Evolutionary conservation across 1,140 invertebrate species (phyloP).

Genomic region (Drosophila ananassae): DNA sequence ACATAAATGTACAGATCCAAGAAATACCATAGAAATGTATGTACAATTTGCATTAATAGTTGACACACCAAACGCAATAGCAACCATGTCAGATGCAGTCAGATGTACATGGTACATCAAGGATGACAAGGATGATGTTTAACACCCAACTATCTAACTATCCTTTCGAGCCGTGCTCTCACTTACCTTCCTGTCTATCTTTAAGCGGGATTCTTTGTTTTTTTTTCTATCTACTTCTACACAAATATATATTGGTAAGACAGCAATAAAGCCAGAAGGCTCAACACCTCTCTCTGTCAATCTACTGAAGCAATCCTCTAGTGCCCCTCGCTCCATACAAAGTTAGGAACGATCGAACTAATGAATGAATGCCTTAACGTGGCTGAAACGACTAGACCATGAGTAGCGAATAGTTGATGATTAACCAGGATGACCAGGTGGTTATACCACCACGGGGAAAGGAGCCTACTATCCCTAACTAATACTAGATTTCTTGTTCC

Average conservation of each 20-base stretch:
- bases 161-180: constrained; percentile 11
- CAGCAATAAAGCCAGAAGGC: constrained; percentile 31
- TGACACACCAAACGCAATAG: constrained; percentile 16
- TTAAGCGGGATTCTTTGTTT: background rate
- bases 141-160: background rate
- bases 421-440: constrained; percentile 16
- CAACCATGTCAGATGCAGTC: constrained; percentile 13
- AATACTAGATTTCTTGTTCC: constrained; percentile 29
- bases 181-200: constrained; percentile 7
- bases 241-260: constrained; percentile 17
- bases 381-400: constrained; percentile 58
- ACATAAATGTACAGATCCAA: constrained; percentile 46
- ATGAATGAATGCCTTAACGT: constrained; percentile 70
- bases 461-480: constrained; percentile 19
- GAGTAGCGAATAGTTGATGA: constrained; percentile 52
- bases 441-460: constrained; percentile 20
- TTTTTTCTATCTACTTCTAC: background rate
- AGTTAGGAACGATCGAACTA: constrained; percentile 63
- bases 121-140: constrained; percentile 2
- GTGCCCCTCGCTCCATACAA: constrained; percentile 67
- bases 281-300: constrained; percentile 64
- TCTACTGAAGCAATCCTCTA: constrained; percentile 71
- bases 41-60: constrained; percentile 42
- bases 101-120: constrained; percentile 5
- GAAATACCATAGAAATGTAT: constrained; percentile 44